These are phyloP conservation scores for Hypselothyrea guttata DNA, from an alignment of 2,888 invertebrate species.

Conservation along the genomic window DNA sequence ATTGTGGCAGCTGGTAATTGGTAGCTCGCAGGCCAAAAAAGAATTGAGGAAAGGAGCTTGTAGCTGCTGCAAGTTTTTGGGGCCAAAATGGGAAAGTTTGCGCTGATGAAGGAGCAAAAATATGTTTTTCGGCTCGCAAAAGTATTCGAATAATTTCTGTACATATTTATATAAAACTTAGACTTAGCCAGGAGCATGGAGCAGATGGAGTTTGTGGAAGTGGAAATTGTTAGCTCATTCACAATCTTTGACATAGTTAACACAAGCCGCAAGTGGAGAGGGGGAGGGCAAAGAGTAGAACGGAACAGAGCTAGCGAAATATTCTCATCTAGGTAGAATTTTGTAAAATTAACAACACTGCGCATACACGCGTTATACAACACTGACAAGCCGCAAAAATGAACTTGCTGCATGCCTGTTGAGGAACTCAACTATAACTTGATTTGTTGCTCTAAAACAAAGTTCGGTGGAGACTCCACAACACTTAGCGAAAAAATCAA, in stretches of 20 bases:
- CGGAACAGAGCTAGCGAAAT: constrained; percentile 25
- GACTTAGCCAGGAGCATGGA: constrained; percentile 28
- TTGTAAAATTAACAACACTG: constrained; percentile 53
- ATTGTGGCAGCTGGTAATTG: constrained; percentile 68
- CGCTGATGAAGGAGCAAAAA: not conserved
- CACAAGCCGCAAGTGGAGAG: constrained; percentile 34
- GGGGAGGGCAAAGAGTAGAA: constrained; percentile 12
- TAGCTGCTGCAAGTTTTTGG: not conserved
- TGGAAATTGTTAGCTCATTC: constrained; percentile 12
- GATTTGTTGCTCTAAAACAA: constrained; percentile 13
- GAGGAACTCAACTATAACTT: constrained; percentile 10
- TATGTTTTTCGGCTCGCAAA: constrained; percentile 19
- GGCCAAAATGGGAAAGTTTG: constrained; percentile 3
- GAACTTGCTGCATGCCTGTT: constrained; percentile 6
- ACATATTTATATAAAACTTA: constrained; percentile 47
- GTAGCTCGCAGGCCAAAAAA: constrained; percentile 34
- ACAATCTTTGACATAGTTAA: constrained; percentile 36
- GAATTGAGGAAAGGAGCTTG: constrained; percentile 2
- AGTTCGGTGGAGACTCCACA: constrained; percentile 18
- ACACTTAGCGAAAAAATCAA: too few relatives aligned
- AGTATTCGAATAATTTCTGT: constrained; percentile 43
- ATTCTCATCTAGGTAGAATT: constrained; percentile 26
- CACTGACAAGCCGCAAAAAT: constrained; percentile 60
- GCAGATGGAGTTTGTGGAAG: not conserved
- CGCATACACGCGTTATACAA: constrained; percentile 46